phyloP scores from a whole-genome alignment of 2,888 invertebrate genomes.

The Mantis religiosa region DNA sequence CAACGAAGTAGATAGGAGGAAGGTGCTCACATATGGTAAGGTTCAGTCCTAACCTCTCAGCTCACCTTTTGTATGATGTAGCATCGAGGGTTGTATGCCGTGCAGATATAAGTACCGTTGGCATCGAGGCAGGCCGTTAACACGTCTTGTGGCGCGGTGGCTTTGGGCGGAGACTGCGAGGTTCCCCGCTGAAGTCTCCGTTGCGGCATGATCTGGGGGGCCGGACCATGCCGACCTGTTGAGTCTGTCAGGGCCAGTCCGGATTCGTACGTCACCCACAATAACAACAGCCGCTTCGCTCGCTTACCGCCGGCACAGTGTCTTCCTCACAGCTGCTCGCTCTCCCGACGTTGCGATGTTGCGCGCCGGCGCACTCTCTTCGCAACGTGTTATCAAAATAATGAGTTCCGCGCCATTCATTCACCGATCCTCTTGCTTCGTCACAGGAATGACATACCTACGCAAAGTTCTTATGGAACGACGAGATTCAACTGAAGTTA shows the following conservation, averaged over 20 bases:
- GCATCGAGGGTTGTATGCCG: slow-evolving; percentile 58
- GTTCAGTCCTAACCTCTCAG: slow-evolving; percentile 26
- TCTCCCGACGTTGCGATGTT: background rate
- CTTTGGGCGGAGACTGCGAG: background rate
- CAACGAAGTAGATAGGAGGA: background rate
- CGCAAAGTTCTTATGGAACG: background rate
- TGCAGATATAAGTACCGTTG: slow-evolving; percentile 58
- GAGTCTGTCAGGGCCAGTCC: slow-evolving; percentile 37
- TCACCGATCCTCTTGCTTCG: background rate
- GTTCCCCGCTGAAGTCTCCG: slow-evolving; percentile 39
- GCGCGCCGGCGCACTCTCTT: background rate
- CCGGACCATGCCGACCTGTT: slow-evolving; percentile 49
- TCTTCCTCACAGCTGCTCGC: background rate
- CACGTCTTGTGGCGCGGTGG: slow-evolving; percentile 28
- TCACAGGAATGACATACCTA: background rate
- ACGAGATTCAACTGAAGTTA: no score
- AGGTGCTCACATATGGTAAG: slow-evolving; percentile 18
- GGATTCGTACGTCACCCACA: background rate
- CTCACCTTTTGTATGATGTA: slow-evolving; percentile 62
- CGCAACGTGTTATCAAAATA: background rate
- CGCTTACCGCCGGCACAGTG: background rate
- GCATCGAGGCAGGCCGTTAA: slow-evolving; percentile 50
- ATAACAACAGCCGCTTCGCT: background rate
- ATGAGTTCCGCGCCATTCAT: background rate
- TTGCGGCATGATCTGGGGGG: slow-evolving; percentile 44